These are phyloP conservation scores for Vidua macroura DNA, from an alignment of 2,113 vertebrate species.

Conservation along the genomic window DNA sequence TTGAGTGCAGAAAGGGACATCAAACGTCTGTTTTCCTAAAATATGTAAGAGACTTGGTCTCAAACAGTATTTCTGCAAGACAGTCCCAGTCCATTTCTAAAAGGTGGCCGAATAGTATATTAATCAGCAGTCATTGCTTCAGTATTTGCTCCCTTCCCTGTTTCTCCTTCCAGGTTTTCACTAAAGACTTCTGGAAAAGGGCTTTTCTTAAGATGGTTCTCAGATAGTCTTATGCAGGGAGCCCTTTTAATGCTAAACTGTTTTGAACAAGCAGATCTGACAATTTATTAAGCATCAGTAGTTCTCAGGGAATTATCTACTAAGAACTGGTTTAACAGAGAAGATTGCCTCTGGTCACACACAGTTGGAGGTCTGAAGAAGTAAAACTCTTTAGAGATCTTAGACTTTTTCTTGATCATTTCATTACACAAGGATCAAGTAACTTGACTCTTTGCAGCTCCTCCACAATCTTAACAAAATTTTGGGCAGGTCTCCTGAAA, in stretches of 20 bases:
- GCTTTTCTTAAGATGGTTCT: background rate
- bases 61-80: background rate
- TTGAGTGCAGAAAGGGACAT: background rate
- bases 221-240: background rate
- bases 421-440: background rate
- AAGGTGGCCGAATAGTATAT: background rate
- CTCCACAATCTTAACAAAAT: background rate
- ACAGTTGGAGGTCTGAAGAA: background rate
- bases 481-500: background rate
- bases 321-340: conserved; percentile 18
- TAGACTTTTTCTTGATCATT: background rate
- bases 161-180: background rate
- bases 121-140: background rate
- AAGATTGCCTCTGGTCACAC: background rate
- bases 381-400: background rate
- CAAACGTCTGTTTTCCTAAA: background rate
- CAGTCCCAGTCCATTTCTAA: background rate
- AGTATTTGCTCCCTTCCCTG: background rate
- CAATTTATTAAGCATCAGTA: conserved; percentile 14
- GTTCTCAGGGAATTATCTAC: background rate
- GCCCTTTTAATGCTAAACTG: background rate
- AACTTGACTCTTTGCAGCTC: background rate
- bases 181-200: background rate
- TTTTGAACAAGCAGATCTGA: background rate
- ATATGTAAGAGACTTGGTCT: background rate